Conservation (phyloP, 2,113 vertebrate genomes). For the Hippotragus niger region DNA sequence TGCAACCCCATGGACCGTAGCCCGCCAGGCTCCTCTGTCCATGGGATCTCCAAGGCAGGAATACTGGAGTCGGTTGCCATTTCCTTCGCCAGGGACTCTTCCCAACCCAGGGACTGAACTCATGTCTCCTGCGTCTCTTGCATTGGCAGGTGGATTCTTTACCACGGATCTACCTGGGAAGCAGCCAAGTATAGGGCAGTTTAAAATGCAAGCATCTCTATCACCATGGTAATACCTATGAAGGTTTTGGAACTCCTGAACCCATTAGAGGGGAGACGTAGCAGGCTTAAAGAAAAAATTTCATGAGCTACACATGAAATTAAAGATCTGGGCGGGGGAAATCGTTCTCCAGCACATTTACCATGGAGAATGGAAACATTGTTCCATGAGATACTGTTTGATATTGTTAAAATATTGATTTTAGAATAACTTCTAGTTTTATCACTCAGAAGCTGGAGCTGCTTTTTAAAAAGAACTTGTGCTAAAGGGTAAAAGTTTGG, state of each 20-base stretch:
- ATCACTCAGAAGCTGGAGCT: background rate
- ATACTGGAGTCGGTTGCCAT: background rate
- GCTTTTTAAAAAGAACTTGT: conserved; percentile 39
- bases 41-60: background rate
- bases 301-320: conserved; percentile 36
- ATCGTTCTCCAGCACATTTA: background rate
- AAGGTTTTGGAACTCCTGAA: conserved; percentile 1
- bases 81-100: background rate
- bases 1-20: background rate
- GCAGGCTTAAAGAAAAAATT: background rate
- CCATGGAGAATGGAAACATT: background rate
- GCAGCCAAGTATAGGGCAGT: background rate
- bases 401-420: conserved; percentile 43
- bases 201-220: background rate
- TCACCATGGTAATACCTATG: background rate
- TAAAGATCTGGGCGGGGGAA: background rate
- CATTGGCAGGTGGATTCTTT: background rate
- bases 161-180: background rate
- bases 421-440: conserved; percentile 6
- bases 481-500: background rate
- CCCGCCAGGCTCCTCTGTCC: background rate
- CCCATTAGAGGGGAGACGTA: background rate
- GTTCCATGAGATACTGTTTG: background rate
- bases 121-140: background rate
- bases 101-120: background rate